These are phyloP conservation scores for Cyprinella venusta DNA, from an alignment of 2,797 vertebrate species.

Conservation along the genomic window DNA sequence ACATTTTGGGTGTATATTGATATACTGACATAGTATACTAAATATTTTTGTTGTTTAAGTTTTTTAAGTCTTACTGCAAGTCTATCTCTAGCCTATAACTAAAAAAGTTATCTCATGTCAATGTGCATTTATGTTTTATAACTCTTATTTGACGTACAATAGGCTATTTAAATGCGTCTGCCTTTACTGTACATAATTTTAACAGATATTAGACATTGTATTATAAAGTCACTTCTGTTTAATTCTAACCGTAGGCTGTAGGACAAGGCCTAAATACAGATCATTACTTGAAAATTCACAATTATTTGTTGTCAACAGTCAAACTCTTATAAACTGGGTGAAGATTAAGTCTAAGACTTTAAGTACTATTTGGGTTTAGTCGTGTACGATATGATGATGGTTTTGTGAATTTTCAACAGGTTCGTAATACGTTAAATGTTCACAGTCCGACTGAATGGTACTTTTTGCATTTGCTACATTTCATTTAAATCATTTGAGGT, in stretches of 20 bases:
- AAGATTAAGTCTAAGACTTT: neutral
- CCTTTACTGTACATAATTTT: neutral
- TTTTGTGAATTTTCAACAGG: neutral
- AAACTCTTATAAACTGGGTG: neutral
- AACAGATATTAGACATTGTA: neutral
- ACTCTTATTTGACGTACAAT: neutral
- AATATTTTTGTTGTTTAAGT: neutral
- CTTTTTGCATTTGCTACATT: neutral
- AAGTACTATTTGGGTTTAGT: neutral
- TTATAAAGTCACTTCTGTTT: neutral
- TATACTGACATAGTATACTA: neutral
- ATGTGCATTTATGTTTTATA: neutral
- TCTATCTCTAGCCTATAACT: too few species aligned
- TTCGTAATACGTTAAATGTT: neutral
- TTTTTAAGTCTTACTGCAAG: neutral
- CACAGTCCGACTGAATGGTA: neutral
- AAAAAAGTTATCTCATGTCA: neutral
- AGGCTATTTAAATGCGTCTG: neutral
- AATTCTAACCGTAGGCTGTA: neutral
- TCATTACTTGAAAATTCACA: neutral
- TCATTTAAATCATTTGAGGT: neutral
- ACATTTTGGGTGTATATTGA: neutral
- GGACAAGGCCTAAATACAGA: constrained; percentile 1
- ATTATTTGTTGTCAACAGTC: neutral
- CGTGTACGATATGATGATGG: neutral